These are phyloP conservation scores for Bradypodion ventrale DNA, from an alignment of 2,797 vertebrate species.

Conservation along the genomic window DNA sequence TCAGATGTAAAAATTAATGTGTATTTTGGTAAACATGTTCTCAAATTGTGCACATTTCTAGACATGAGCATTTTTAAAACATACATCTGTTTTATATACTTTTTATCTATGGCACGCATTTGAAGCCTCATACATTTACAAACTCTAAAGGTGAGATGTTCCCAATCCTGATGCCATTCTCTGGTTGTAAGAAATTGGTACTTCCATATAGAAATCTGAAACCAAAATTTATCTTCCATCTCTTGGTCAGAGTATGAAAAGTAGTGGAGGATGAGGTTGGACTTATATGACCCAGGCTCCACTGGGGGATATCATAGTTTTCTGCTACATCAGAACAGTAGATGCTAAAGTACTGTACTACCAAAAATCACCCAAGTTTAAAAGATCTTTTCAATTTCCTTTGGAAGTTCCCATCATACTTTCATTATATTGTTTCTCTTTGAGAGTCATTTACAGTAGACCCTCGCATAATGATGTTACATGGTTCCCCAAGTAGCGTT, in stretches of 20 bases:
- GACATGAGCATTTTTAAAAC: neutral
- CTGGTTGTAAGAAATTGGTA: neutral
- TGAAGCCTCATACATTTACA: too few species aligned
- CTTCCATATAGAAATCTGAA: too few species aligned
- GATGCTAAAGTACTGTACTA: neutral
- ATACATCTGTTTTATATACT: neutral
- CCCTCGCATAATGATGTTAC: too few species aligned
- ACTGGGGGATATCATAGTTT: neutral
- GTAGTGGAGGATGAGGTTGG: neutral
- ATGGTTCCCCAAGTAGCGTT: too few species aligned
- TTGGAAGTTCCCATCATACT: too few species aligned
- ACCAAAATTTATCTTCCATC: too few species aligned
- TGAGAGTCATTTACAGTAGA: conserved; percentile 15
- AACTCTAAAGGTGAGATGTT: neutral
- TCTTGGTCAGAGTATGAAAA: neutral
- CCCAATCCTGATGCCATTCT: neutral
- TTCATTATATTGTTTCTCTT: neutral
- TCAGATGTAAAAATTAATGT: neutral
- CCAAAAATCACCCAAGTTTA: neutral
- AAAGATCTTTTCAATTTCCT: too few species aligned
- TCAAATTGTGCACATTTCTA: neutral
- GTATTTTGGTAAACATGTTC: neutral
- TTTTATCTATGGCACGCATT: neutral
- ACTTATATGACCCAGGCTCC: neutral
- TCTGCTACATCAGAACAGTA: neutral